A percentile compares a stretch with the other conserved stretches of the same genome.
phyloP scores from a whole-genome alignment of 2,888 invertebrate genomes.

The Lasioglossum calceatum region DNA sequence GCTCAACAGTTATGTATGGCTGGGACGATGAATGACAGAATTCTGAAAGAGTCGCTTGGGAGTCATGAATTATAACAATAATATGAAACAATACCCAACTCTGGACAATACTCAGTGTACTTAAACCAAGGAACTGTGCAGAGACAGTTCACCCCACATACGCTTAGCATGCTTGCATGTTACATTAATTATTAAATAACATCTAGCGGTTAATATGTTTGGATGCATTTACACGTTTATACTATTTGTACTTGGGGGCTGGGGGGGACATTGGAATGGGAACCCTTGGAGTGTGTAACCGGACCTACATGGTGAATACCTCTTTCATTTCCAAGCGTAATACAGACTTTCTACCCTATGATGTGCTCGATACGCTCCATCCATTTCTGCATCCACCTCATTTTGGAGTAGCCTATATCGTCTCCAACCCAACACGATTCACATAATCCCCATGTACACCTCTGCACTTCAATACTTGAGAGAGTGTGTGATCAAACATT shows the following conservation, averaged over 20 bases:
- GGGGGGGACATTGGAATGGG: conserved; percentile 31
- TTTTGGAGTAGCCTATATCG: conserved; percentile 39
- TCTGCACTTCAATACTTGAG: conserved; percentile 29
- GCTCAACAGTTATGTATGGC: conserved; percentile 15
- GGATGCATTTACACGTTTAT: conserved; percentile 82
- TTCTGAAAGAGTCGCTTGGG: neutral
- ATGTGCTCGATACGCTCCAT: conserved; percentile 1
- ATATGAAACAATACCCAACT: conserved; percentile 44
- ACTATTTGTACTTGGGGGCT: conserved; percentile 76
- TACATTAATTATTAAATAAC: conserved; percentile 68
- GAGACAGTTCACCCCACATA: conserved; percentile 60
- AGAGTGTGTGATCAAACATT: conserved; percentile 25
- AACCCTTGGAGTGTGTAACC: conserved; percentile 39
- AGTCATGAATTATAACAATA: conserved; percentile 16
- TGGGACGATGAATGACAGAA: conserved; percentile 6
- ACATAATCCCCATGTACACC: neutral
- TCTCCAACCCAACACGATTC: conserved; percentile 30
- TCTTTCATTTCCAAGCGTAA: conserved; percentile 14
- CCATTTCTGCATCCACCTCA: conserved; percentile 18
- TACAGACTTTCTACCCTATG: neutral
- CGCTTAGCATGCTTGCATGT: conserved; percentile 80
- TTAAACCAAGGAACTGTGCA: conserved; percentile 36
- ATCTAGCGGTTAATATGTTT: conserved; percentile 73
- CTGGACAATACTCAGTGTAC: conserved; percentile 58
- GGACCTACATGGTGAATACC: conserved; percentile 22